Base-by-base conservation (phyloP, 1,140 invertebrate species). In the Drosophila dunni region DNA sequence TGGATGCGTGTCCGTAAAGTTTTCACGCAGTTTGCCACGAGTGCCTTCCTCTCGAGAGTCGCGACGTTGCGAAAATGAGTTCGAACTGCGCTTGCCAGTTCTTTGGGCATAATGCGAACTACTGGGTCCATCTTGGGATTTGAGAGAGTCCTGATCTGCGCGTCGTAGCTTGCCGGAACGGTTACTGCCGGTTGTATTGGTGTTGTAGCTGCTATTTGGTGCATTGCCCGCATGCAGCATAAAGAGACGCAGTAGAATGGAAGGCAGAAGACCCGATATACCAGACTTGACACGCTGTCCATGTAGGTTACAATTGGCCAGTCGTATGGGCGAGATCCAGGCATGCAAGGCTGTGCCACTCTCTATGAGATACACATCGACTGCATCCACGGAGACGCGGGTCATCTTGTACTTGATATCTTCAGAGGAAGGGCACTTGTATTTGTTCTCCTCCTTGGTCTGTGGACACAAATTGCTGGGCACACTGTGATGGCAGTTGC, bases 321-420 rank as follows among this genome's bases (percentile, higher is more conserved):
- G 90, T 45, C 97, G 95, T 13, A 98, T 94, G 3, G 98, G 98
- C 50, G 96, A 97, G 58, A 98, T 91, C 96, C 97, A 97, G 0
- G 98, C 90, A 91, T 98, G 97, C 20, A 98, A 93, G 0, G 97
- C 97, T 7, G 97, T 97, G 13, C 97, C 97, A 20, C 94, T 94
- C 93, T 99, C 98, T 38, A 98, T 96, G 4, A 99, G 92, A 93
- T 97, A 97, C 5, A 99, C 93, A 93, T 99, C 97, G 5, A 99
- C 93, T 0, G 96, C 95, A 93, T 99, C 98, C 20, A 99, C 94
- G 1, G 97, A 96, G 1, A 99, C 93, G 20, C 98, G 94, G 6
- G 97, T 96, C 96, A 99, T 97, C 83, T 96, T 95, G 91, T 99
- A 99, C 90, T 99, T 99, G 34, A 99, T 96, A 88, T 98, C 96